Conservation (phyloP, 1,140 invertebrate genomes). For the Alviniconcha marisindica region DNA sequence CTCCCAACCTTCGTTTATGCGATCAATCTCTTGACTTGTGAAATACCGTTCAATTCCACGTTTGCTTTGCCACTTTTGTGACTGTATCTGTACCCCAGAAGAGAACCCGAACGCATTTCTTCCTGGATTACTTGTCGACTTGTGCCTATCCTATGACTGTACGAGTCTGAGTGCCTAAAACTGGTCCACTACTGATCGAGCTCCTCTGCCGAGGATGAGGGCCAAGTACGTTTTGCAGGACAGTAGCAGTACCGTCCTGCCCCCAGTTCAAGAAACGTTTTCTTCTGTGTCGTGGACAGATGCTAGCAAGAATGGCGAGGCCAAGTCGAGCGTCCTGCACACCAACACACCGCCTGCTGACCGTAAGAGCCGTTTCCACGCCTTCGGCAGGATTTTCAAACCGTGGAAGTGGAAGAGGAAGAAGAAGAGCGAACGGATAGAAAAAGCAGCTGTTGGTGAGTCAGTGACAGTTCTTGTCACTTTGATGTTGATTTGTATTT, state of each 20-base stretch:
- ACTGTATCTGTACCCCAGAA: too few relatives aligned
- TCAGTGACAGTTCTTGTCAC: constrained; percentile 80
- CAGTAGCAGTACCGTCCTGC: neutral
- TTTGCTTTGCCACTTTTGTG: too few relatives aligned
- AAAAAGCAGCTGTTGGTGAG: constrained; percentile 96
- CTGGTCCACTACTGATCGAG: too few relatives aligned
- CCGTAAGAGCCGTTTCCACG: constrained; percentile 94
- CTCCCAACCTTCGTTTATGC: too few relatives aligned
- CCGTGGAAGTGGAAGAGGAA: constrained; percentile 99
- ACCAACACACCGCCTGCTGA: constrained; percentile 85
- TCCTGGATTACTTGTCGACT: too few relatives aligned
- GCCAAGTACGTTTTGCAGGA: constrained; percentile 7
- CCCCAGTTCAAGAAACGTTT: neutral
- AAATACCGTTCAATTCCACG: too few relatives aligned
- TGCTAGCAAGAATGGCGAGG: constrained; percentile 85
- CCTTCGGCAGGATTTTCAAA: constrained; percentile 95
- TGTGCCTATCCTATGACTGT: too few relatives aligned
- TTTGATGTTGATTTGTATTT: constrained; percentile 2
- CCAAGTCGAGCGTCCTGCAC: constrained; percentile 63
- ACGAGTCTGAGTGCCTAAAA: too few relatives aligned
- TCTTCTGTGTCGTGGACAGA: constrained; percentile 40
- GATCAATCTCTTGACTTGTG: too few relatives aligned
- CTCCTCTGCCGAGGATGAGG: too few relatives aligned
- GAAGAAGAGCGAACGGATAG: constrained; percentile 98
- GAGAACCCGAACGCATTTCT: too few relatives aligned